A percentile compares a stretch with the other conserved stretches of the same genome.
These are phyloP conservation scores for Plectus sambesii DNA, from an alignment of 1,140 invertebrate species.

Conservation along the genomic window DNA sequence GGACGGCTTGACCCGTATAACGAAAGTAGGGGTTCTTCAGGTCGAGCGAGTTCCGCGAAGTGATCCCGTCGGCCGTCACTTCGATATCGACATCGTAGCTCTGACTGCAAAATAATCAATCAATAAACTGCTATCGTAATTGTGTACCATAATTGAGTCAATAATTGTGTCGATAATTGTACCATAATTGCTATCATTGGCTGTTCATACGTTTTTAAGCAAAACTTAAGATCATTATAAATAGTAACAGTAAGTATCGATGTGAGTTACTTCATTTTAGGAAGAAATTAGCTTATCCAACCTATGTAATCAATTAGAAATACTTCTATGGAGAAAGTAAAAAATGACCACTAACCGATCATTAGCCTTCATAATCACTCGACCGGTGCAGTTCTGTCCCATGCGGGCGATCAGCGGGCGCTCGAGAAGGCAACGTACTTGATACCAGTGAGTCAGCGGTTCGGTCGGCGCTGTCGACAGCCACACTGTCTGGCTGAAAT, in stretches of 20 bases:
- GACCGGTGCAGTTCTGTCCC: constrained; percentile 76
- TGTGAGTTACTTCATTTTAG: no score
- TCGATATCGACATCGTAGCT: constrained; percentile 98
- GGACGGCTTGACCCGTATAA: constrained; percentile 56
- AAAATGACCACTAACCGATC: no score
- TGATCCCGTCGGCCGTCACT: constrained; percentile 67
- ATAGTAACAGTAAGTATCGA: no score
- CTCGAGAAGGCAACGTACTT: constrained; percentile 87
- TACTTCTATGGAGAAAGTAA: constrained; percentile 43
- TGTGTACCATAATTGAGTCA: no score
- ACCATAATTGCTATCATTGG: no score
- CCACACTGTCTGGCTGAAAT: constrained; percentile 69
- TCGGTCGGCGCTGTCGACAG: constrained; percentile 95
- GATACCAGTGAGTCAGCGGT: constrained; percentile 99
- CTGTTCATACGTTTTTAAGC: no score
- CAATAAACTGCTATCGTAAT: no score
- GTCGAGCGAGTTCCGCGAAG: constrained; percentile 73
- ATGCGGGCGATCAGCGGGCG: constrained; percentile 86
- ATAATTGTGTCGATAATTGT: no score
- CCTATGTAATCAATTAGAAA: no score
- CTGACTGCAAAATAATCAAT: no score
- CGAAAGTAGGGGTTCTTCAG: constrained; percentile 97
- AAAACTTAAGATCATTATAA: no score
- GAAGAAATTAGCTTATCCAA: no score
- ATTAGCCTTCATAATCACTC: constrained; percentile 77